These are phyloP conservation scores for Iguana delicatissima DNA, from an alignment of 2,797 vertebrate species.

Conservation along the genomic window DNA sequence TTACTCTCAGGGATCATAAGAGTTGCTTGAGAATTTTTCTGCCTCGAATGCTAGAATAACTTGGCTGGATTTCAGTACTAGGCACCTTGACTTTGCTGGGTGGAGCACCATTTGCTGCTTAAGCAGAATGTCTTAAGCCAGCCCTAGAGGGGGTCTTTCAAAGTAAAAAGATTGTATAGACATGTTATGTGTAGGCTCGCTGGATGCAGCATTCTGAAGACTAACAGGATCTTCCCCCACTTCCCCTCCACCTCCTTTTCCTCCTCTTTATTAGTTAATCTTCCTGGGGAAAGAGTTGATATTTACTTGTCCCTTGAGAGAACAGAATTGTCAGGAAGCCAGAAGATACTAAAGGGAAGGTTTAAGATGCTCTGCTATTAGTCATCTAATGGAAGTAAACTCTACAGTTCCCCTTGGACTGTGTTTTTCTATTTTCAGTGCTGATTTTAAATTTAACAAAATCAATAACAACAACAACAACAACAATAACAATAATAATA, in stretches of 20 bases:
- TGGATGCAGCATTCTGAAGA: slow-evolving; percentile 55
- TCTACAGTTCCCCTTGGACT: slow-evolving; percentile 43
- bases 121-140: not conserved
- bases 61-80: not conserved
- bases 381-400: slow-evolving; percentile 62
- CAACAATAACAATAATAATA: not conserved
- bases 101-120: not conserved
- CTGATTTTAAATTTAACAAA: slow-evolving; percentile 27
- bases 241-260: not conserved
- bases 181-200: slow-evolving; percentile 12
- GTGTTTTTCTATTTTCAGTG: slow-evolving; percentile 37
- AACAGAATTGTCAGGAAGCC: slow-evolving; percentile 74
- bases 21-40: not conserved
- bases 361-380: slow-evolving; percentile 69
- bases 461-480: not conserved
- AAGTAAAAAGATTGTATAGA: not conserved
- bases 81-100: not conserved
- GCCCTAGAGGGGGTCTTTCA: not conserved
- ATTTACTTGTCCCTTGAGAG: slow-evolving; percentile 79
- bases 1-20: not conserved
- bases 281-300: slow-evolving; percentile 80
- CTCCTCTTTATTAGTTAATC: slow-evolving; percentile 75
- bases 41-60: not conserved
- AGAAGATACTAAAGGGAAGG: slow-evolving; percentile 71
- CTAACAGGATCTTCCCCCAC: slow-evolving; percentile 43